These are phyloP conservation scores for Torymus aiolomorphi DNA, from an alignment of 2,888 invertebrate genomes.

Conservation along the genomic window DNA sequence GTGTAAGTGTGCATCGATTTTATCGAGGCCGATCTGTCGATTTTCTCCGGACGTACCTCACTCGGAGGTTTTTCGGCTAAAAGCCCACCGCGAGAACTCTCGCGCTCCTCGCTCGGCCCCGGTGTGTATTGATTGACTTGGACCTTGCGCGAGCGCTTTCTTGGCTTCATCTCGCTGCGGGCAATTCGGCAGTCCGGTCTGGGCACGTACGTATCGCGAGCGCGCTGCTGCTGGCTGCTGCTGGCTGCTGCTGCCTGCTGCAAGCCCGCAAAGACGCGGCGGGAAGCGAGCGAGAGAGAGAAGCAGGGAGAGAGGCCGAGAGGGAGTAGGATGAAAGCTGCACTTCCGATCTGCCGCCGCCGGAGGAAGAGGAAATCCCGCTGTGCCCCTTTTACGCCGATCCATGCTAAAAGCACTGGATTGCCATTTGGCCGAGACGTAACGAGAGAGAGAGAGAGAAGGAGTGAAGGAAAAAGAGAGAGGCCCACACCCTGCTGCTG, in stretches of 20 bases:
- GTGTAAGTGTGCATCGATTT: not conserved
- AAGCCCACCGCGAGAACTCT: no score
- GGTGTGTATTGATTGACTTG: slow-evolving; percentile 31
- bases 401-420: slow-evolving; percentile 39
- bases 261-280: no score
- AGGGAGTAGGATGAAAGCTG: slow-evolving; percentile 11
- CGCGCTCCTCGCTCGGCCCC: not conserved
- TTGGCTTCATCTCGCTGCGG: not conserved
- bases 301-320: no score
- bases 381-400: slow-evolving; percentile 20
- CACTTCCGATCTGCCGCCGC: slow-evolving; percentile 32
- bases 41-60: not conserved
- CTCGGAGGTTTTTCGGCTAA: no score
- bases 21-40: not conserved
- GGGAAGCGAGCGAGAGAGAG: no score
- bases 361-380: slow-evolving; percentile 33
- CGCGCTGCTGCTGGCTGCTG: not conserved
- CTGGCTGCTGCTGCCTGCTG: not conserved
- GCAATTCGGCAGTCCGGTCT: no score
- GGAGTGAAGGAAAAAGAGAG: not conserved
- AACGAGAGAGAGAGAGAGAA: not conserved
- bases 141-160: not conserved
- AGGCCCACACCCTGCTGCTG: not conserved
- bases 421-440: slow-evolving; percentile 20
- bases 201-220: slow-evolving; percentile 10